Percentiles rank a stretch among this genome's conserved stretches.
Evolutionary conservation across 2,113 vertebrate species (phyloP).

Genomic region (Stomatorhinus ivindoensis): DNA sequence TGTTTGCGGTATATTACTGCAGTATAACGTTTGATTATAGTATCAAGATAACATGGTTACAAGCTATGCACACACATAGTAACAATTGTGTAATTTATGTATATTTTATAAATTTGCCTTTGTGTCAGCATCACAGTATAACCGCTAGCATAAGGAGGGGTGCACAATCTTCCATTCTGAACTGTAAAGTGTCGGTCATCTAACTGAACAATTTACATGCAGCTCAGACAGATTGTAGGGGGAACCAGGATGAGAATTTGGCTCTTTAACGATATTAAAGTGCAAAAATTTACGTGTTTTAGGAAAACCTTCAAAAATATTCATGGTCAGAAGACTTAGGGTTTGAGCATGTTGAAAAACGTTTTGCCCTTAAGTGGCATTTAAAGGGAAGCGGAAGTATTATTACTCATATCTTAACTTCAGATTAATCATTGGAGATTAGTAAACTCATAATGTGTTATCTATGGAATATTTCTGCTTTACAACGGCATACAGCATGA

Average conservation of each 20-base stretch:
- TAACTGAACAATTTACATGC: not conserved
- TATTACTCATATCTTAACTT: not conserved
- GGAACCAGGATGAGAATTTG: slow-evolving; percentile 17
- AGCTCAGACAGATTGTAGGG: not conserved
- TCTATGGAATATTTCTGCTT: not conserved
- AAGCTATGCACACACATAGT: not conserved
- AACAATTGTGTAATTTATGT: not conserved
- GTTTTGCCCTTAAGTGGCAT: not conserved
- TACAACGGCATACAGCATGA: not conserved
- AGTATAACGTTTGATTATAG: not conserved
- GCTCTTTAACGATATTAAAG: slow-evolving; percentile 53
- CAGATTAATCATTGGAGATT: not conserved
- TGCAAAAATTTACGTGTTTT: slow-evolving; percentile 52
- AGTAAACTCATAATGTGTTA: not conserved
- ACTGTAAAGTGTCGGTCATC: not conserved
- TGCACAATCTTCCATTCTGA: not conserved
- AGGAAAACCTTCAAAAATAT: slow-evolving; percentile 40
- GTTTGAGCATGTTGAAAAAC: not conserved
- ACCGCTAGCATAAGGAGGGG: not conserved
- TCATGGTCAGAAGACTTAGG: slow-evolving; percentile 29
- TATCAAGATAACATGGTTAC: not conserved
- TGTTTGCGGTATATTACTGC: not conserved
- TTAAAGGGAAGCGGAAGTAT: not conserved
- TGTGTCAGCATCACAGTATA: not conserved
- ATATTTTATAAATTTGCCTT: not conserved